phyloP scores from a whole-genome alignment of 2,797 vertebrate species.

The Rhinogobio ventralis region DNA sequence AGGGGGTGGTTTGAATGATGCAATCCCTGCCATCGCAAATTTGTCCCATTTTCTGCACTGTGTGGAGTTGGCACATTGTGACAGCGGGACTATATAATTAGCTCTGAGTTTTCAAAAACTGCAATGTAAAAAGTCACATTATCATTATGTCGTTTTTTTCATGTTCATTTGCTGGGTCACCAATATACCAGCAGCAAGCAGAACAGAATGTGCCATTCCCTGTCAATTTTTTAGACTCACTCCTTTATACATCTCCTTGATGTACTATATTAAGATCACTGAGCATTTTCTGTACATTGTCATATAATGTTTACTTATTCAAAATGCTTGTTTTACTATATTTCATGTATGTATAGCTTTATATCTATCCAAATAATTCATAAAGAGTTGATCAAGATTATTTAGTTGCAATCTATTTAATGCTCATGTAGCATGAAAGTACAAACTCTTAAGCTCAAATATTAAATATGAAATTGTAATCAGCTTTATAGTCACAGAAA shows the following conservation, averaged over 20 bases:
- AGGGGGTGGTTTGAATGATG: slow-evolving; percentile 63
- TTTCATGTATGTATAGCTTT: neutral
- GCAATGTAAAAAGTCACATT: slow-evolving; percentile 52
- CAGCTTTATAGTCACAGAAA: neutral
- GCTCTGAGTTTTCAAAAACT: slow-evolving; percentile 46
- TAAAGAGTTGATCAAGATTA: neutral
- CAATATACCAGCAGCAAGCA: slow-evolving; percentile 11
- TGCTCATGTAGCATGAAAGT: neutral
- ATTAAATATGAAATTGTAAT: neutral
- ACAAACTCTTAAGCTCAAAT: neutral
- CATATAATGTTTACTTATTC: neutral
- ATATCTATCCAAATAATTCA: neutral
- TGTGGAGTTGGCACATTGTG: slow-evolving; percentile 58
- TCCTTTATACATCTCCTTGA: neutral
- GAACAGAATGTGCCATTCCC: slow-evolving; percentile 4
- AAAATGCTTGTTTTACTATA: neutral
- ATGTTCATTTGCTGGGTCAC: slow-evolving; percentile 28
- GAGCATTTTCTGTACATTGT: neutral
- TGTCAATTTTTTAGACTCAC: neutral
- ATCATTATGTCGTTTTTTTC: slow-evolving; percentile 38
- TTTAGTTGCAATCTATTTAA: neutral
- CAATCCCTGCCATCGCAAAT: slow-evolving; percentile 67
- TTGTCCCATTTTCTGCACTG: slow-evolving; percentile 57
- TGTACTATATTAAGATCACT: neutral
- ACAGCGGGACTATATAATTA: slow-evolving; percentile 54